A percentile compares a stretch with the other conserved stretches of the same genome.
phyloP scores from a whole-genome alignment of 2,113 vertebrate genomes.

The Glaucomys volans region DNA sequence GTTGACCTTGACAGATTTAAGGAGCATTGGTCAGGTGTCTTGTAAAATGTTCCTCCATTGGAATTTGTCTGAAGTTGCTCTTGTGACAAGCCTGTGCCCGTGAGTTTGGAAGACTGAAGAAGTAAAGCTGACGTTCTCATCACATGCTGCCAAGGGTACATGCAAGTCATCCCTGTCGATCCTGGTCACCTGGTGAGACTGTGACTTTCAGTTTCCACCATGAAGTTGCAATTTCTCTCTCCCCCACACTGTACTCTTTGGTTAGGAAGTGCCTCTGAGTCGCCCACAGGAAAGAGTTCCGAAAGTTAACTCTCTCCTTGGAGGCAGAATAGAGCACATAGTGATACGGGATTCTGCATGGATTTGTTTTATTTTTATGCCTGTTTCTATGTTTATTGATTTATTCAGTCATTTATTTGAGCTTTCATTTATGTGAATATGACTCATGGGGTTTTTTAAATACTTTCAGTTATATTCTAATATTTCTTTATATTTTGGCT shows the following conservation, averaged over 20 bases:
- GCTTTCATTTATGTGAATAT: background rate
- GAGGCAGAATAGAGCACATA: background rate
- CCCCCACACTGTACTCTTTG: background rate
- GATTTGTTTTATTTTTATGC: background rate
- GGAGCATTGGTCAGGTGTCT: background rate
- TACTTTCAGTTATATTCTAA: slow-evolving; percentile 7
- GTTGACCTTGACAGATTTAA: background rate
- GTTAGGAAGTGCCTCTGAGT: background rate
- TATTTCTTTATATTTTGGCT: slow-evolving; percentile 3
- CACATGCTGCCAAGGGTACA: no score
- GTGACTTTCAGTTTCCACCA: background rate
- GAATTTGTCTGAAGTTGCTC: background rate
- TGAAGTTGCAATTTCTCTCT: background rate
- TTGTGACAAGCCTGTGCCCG: background rate
- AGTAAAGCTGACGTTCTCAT: background rate
- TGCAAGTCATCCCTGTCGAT: background rate
- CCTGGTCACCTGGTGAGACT: background rate
- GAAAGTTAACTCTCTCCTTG: background rate
- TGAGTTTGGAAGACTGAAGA: background rate
- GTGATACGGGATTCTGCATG: background rate
- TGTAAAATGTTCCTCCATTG: background rate
- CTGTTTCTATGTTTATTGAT: background rate
- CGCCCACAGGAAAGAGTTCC: background rate
- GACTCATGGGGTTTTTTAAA: background rate
- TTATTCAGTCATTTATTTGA: background rate